Base-by-base conservation (phyloP, 1,140 invertebrate genomes). In the Holotrichia oblita region DNA sequence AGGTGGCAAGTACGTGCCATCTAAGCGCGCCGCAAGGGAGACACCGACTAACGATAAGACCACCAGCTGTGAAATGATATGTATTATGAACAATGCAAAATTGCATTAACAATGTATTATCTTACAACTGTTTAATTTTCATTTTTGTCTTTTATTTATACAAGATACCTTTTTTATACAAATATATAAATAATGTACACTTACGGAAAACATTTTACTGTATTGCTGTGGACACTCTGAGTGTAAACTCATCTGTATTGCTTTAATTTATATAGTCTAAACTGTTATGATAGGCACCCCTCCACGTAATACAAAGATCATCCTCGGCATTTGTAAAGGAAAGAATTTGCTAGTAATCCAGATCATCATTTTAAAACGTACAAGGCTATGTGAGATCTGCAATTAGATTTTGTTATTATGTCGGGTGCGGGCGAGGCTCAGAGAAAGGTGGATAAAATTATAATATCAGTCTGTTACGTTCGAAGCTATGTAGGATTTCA, bases 311-410 rank as follows among this genome's bases (percentile, higher is more conserved):
- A 55, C 40, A 48, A 76, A 55, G 75, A 76, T 55, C 40, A 55
- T 27, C 75, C 41, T 55, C 75, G 44, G 41, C 75, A 76, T 55
- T 76, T 76, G 27, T 40, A 41, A 41, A 44, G 40, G 10, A 76
- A 76, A 76, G 75, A 55, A 44, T 55, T 55, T 42, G 41, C 75
- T n/a, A 27, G 44, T 76, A 76, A 76, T 76, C 75, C 75, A 76
- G 75, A 76, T 76, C 75, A 76, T 76, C 75, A 27, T 27, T 40
- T 9, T 44, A 74, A 27, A 74, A 74, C 17, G 73, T 44, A 74
- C 73, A 74, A 74, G 73, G 73, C 73, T 44, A 74, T 20, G 72
- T 6, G 40, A 44, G 73, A 74, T 74, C 40, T 40, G 73, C 73
- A 74, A 74, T 74, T 74, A 17, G 73, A 40, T 40, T 44, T 40